Conservation (phyloP, 2,888 invertebrate species). For the Phyllotreta cruciferae region DNA sequence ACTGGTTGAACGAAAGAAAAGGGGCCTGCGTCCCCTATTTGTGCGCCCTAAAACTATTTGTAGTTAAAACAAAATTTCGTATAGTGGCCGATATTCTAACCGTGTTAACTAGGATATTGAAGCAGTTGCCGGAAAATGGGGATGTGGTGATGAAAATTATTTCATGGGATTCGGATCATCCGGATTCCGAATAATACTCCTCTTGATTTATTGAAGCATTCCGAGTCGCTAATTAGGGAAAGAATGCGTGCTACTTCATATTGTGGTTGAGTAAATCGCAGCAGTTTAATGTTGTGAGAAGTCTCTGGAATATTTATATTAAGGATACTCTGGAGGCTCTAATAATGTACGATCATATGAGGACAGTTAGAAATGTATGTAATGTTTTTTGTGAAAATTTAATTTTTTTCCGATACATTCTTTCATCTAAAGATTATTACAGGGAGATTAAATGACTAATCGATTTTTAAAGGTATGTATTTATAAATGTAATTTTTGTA, state of each 20-base stretch:
- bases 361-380: constrained; percentile 66
- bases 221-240: constrained; percentile 65
- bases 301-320: constrained; percentile 68
- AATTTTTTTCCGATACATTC: constrained; percentile 8
- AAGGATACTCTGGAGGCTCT: constrained; percentile 68
- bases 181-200: constrained; percentile 51
- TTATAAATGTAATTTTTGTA: too few species aligned
- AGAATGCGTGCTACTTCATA: constrained; percentile 76
- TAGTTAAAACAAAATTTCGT: constrained; percentile 66
- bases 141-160: constrained; percentile 78
- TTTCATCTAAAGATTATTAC: constrained; percentile 48
- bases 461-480: too few species aligned
- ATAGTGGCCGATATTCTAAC: constrained; percentile 75
- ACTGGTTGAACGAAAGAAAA: too few species aligned
- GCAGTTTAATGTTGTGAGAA: constrained; percentile 68
- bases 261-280: constrained; percentile 72
- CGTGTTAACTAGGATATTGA: constrained; percentile 74
- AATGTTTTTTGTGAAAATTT: background rate
- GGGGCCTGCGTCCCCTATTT: too few species aligned
- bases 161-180: constrained; percentile 58
- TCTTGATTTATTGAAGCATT: constrained; percentile 66
- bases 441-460: constrained; percentile 22
- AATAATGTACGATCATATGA: constrained; percentile 69
- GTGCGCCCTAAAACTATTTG: constrained; percentile 69
- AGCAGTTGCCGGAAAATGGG: constrained; percentile 77